These are phyloP conservation scores for Oceanodroma leucorhoa DNA, from an alignment of 2,797 vertebrate species.

Conservation along the genomic window DNA sequence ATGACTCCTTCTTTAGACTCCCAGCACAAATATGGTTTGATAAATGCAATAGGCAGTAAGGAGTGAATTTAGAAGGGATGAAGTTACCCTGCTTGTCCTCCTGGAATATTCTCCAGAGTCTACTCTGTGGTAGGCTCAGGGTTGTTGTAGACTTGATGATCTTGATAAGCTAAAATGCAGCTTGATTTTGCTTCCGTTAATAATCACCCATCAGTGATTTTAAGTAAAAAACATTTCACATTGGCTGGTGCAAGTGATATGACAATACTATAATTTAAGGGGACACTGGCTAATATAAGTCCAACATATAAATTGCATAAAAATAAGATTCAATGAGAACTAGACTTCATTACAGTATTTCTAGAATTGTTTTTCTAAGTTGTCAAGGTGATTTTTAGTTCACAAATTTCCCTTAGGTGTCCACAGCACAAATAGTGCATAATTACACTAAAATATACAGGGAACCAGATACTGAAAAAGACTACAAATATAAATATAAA, in stretches of 20 bases:
- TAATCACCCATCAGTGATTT: neutral
- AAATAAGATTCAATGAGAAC: neutral
- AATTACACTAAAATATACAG: neutral
- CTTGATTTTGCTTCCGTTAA: neutral
- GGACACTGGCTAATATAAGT: neutral
- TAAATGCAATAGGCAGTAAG: neutral
- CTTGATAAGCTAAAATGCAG: neutral
- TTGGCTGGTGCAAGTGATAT: neutral
- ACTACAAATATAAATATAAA: neutral
- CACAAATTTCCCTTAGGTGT: neutral
- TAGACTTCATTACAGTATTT: neutral
- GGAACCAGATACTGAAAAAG: neutral
- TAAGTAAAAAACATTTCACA: neutral
- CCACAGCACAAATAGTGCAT: neutral
- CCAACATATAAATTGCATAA: neutral
- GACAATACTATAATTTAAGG: neutral
- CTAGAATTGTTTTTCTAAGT: neutral
- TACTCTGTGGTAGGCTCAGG: neutral
- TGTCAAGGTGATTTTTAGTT: neutral
- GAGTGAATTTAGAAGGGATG: neutral
- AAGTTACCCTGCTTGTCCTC: neutral
- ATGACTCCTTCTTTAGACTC: neutral
- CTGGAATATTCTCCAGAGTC: neutral
- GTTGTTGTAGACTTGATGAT: neutral
- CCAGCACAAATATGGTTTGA: neutral